Evolutionary conservation across 2,797 vertebrate species (phyloP).

Genomic region (Loriculus beryllinus): DNA sequence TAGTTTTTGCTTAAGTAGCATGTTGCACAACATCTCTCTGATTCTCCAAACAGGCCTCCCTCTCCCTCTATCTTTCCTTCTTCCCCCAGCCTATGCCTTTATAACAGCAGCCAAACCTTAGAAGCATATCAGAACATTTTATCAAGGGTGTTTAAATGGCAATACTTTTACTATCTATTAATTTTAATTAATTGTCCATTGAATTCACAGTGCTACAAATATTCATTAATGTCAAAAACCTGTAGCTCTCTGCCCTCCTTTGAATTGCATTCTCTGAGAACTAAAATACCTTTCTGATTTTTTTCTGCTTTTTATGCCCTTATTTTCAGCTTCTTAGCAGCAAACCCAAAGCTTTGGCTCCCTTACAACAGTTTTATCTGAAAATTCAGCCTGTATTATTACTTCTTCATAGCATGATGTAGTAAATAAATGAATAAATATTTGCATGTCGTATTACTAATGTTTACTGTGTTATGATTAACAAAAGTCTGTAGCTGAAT

Average conservation of each 20-base stretch:
- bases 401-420: constrained; percentile 4
- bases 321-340: constrained; percentile 56
- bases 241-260: background rate
- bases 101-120: background rate
- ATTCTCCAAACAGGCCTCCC: background rate
- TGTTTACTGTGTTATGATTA: constrained; percentile 28
- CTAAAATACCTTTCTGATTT: constrained; percentile 55
- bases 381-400: constrained; percentile 27
- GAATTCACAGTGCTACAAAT: background rate
- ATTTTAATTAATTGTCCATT: background rate
- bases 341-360: constrained; percentile 52
- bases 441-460: constrained; percentile 58
- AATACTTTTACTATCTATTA: background rate
- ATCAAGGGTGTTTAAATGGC: background rate
- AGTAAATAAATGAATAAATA: constrained; percentile 13
- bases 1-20: constrained; percentile 58
- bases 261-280: constrained; percentile 37
- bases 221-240: background rate
- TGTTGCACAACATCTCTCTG: constrained; percentile 54
- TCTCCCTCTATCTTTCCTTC: background rate
- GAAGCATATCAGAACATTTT: background rate
- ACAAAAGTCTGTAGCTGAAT: background rate
- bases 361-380: background rate
- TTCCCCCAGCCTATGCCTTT: background rate
- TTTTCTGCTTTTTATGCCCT: constrained; percentile 48